Evolutionary conservation across 2,797 vertebrate genomes (phyloP).

Genomic region (Sitta carolinensis): DNA sequence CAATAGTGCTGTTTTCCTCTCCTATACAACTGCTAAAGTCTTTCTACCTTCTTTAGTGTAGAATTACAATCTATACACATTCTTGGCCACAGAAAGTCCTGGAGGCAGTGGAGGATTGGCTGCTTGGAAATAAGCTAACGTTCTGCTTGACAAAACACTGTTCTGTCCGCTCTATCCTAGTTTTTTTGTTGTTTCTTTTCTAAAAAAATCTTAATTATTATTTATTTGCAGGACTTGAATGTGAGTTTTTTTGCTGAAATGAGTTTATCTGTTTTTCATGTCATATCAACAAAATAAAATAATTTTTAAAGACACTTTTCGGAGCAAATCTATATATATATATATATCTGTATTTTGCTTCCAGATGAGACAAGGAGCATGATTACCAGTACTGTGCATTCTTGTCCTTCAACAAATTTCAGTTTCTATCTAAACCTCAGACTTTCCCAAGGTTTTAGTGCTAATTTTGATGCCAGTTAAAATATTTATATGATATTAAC

Average conservation of each 20-base stretch:
- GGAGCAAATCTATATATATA: neutral
- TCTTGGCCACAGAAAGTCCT: neutral
- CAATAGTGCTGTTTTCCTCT: neutral
- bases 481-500: neutral
- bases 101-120: neutral
- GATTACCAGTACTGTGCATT: neutral
- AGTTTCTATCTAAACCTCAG: neutral
- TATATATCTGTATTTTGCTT: neutral
- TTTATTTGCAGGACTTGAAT: neutral
- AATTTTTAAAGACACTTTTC: neutral
- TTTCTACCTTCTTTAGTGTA: neutral
- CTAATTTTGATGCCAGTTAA: neutral
- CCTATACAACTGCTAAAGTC: neutral
- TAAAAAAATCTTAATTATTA: neutral
- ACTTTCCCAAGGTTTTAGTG: neutral
- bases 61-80: neutral
- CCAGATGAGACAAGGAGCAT: neutral
- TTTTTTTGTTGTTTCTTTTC: too few relatives aligned
- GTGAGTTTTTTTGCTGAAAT: neutral
- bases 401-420: neutral
- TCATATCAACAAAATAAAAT: neutral
- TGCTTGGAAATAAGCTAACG: neutral
- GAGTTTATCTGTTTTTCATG: neutral
- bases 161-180: neutral
- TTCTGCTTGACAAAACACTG: neutral